Evolutionary conservation across 1,140 invertebrate genomes (phyloP).

Genomic region (Elymnias hypermnestra): DNA sequence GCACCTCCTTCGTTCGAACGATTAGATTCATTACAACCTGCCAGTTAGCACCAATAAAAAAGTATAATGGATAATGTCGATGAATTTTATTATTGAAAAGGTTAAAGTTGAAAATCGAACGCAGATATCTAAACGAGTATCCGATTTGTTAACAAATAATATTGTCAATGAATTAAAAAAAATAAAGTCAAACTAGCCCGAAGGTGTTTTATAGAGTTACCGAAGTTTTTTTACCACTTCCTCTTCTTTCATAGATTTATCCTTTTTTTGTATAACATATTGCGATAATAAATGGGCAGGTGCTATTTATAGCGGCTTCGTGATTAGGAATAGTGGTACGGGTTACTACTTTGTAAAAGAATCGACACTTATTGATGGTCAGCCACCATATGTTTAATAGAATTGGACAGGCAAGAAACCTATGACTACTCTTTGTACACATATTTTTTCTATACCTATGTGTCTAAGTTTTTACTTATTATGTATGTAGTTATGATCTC

Average conservation of each 20-base stretch:
- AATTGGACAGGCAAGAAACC: too few species aligned
- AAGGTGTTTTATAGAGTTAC: slow-evolving; percentile 43
- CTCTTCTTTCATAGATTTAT: slow-evolving; percentile 38
- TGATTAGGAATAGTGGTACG: slow-evolving; percentile 43
- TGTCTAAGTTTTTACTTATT: too few species aligned
- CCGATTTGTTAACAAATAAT: slow-evolving; percentile 23
- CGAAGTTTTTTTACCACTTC: slow-evolving; percentile 51
- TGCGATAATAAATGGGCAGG: slow-evolving; percentile 57
- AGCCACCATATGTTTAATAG: slow-evolving; percentile 31
- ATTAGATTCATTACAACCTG: slow-evolving; percentile 37
- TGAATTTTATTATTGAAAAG: slow-evolving; percentile 24
- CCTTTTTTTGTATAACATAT: slow-evolving; percentile 33
- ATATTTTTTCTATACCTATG: background rate
- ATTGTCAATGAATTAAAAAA: slow-evolving; percentile 46
- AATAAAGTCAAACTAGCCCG: slow-evolving; percentile 29
- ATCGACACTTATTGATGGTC: slow-evolving; percentile 24
- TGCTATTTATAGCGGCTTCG: slow-evolving; percentile 39
- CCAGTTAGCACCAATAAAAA: slow-evolving; percentile 27
- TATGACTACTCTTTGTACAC: too few species aligned
- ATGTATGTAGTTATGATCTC: too few species aligned
- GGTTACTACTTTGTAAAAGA: slow-evolving; percentile 39
- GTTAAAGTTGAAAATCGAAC: slow-evolving; percentile 36
- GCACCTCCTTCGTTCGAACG: slow-evolving; percentile 27
- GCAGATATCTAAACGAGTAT: slow-evolving; percentile 12
- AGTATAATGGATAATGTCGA: slow-evolving; percentile 22